Percentiles rank a stretch among this genome's conserved stretches.
phyloP scores from a whole-genome alignment of 1,140 invertebrate genomes.

The Bombus waltoni region DNA sequence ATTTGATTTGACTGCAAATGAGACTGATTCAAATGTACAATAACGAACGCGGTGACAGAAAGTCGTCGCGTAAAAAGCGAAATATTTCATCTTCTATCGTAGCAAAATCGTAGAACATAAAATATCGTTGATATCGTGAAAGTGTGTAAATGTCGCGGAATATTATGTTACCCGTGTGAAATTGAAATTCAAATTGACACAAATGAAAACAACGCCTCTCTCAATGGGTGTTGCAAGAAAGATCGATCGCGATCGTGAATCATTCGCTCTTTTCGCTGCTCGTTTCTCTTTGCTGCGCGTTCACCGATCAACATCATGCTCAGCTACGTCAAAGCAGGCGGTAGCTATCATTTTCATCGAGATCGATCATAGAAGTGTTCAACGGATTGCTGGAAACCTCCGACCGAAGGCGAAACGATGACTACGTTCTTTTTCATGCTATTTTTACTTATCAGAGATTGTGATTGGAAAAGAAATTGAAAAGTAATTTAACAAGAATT shows the following conservation, averaged over 20 bases:
- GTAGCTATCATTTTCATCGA: not conserved
- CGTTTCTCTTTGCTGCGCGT: constrained; percentile 1
- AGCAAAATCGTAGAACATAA: not conserved
- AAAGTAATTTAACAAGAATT: too few species aligned
- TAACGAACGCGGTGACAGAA: not conserved
- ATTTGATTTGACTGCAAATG: not conserved
- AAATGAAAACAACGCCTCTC: not conserved
- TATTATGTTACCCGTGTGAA: too few species aligned
- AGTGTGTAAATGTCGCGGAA: too few species aligned
- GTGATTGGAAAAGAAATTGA: too few species aligned
- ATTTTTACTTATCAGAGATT: not conserved
- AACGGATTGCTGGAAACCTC: not conserved
- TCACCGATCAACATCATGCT: not conserved
- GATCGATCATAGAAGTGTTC: not conserved
- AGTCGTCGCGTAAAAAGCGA: not conserved
- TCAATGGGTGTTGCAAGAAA: not conserved
- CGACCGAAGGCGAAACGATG: not conserved
- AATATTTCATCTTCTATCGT: not conserved
- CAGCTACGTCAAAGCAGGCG: not conserved
- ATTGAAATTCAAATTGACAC: not conserved
- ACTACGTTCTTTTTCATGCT: not conserved
- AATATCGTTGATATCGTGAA: not conserved
- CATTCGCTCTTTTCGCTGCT: not conserved
- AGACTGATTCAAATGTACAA: not conserved
- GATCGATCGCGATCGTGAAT: not conserved